Percentiles rank a stretch among this genome's conserved stretches.
These are phyloP conservation scores for Patiria miniata DNA, from an alignment of 35 echinoderm and acorn worm genomes.

Conservation along the genomic window DNA sequence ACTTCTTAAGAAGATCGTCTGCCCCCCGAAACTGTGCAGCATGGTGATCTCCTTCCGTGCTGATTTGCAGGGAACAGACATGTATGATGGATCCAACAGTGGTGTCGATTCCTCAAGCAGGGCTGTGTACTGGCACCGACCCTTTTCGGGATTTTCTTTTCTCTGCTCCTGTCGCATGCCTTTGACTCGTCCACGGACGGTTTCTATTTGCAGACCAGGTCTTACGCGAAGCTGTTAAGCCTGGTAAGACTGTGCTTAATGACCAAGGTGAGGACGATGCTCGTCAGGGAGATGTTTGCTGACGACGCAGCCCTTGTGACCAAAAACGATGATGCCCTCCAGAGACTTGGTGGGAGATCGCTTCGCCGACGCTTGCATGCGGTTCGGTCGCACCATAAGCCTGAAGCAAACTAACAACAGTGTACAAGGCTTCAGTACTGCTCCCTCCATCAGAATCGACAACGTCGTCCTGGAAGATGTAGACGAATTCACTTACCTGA, in stretches of 20 bases:
- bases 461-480: not conserved
- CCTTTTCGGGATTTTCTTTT: conserved; percentile 57
- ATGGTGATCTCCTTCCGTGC: not conserved
- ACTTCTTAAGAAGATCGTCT: conserved; percentile 38
- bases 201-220: conserved; percentile 35
- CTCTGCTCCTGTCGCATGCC: not conserved
- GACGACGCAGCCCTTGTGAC: conserved; percentile 32
- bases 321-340: conserved; percentile 33
- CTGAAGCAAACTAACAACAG: no score
- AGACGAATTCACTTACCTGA: conserved; percentile 47
- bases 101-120: conserved; percentile 40
- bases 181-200: not conserved
- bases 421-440: not conserved
- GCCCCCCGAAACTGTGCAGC: conserved; percentile 31
- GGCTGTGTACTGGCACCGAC: conserved; percentile 31
- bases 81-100: conserved; percentile 39
- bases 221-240: conserved; percentile 32
- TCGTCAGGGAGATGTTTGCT: conserved; percentile 62
- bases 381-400: conserved; percentile 62
- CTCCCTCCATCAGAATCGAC: conserved; percentile 32
- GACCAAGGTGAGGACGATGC: conserved; percentile 32
- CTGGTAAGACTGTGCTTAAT: conserved; percentile 21
- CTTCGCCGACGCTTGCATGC: conserved; percentile 41
- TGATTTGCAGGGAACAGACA: not conserved
- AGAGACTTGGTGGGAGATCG: conserved; percentile 29